Conservation (phyloP, 2,888 invertebrate species). For the Tridacna crocea region DNA sequence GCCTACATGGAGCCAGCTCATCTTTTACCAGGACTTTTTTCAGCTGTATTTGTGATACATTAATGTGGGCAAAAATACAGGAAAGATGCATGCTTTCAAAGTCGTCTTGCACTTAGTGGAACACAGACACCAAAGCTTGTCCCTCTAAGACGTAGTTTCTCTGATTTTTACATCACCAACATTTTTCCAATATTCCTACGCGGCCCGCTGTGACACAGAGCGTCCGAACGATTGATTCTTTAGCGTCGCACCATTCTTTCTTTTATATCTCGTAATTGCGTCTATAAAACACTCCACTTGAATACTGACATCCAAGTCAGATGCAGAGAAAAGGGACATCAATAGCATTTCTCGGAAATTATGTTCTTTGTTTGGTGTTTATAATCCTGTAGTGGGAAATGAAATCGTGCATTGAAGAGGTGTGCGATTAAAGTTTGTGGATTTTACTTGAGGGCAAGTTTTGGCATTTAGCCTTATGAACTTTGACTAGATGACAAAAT, state of each 20-base stretch:
- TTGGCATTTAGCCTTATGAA: too few relatives aligned
- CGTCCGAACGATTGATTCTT: slow-evolving; percentile 13
- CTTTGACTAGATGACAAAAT: too few relatives aligned
- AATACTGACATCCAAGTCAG: background rate
- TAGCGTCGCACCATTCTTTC: slow-evolving; percentile 2
- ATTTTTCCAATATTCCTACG: slow-evolving; percentile 19
- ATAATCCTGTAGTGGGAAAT: background rate
- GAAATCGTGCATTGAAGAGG: background rate
- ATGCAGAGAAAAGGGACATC: background rate
- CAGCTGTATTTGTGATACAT: too few relatives aligned
- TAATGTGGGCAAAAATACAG: too few relatives aligned
- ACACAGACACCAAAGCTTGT: too few relatives aligned
- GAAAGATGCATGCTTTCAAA: too few relatives aligned
- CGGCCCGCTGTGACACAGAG: slow-evolving; percentile 14
- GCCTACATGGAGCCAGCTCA: too few relatives aligned
- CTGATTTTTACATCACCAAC: background rate
- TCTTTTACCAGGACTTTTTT: too few relatives aligned
- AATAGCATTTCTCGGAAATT: background rate
- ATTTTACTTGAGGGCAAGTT: too few relatives aligned
- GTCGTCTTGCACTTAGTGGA: too few relatives aligned
- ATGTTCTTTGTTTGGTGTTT: background rate
- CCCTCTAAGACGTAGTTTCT: background rate
- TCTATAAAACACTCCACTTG: background rate
- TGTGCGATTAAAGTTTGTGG: background rate
- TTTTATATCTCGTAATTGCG: background rate